Evolutionary conservation across 2,888 invertebrate species (phyloP).

Genomic region (Chrysolina oricalcia): DNA sequence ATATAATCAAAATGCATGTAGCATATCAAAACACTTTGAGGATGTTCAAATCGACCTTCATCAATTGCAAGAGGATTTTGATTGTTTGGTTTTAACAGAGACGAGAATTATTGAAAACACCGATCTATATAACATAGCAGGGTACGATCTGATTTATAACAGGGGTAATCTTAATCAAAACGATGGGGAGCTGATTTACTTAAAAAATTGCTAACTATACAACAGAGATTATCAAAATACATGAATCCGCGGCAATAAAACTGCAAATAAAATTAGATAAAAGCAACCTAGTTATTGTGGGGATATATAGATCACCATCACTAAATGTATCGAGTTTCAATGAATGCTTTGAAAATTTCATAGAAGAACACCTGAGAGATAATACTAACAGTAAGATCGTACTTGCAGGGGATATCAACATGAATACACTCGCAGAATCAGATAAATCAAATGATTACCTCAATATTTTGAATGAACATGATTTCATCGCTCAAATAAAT

Average conservation of each 20-base stretch:
- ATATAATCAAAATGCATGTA: too few relatives aligned
- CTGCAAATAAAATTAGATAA: background rate
- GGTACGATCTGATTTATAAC: slow-evolving; percentile 5
- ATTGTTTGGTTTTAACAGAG: too few relatives aligned
- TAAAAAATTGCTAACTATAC: slow-evolving; percentile 1
- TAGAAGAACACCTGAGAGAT: too few relatives aligned
- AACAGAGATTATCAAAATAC: background rate
- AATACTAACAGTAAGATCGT: too few relatives aligned
- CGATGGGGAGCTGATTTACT: background rate
- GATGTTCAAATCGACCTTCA: too few relatives aligned
- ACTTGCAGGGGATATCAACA: too few relatives aligned
- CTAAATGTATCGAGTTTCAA: too few relatives aligned
- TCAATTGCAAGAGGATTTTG: too few relatives aligned
- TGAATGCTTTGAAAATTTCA: too few relatives aligned
- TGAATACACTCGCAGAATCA: background rate
- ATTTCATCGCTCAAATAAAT: background rate
- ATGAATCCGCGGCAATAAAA: background rate
- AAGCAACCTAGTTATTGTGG: background rate
- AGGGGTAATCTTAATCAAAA: background rate
- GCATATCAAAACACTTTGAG: too few relatives aligned
- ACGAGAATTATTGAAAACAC: background rate
- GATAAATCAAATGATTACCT: background rate
- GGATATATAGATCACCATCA: background rate
- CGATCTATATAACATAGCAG: background rate
- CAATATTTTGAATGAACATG: background rate